phyloP scores from a whole-genome alignment of 1,140 invertebrate genomes.

The Eurosta solidaginis region DNA sequence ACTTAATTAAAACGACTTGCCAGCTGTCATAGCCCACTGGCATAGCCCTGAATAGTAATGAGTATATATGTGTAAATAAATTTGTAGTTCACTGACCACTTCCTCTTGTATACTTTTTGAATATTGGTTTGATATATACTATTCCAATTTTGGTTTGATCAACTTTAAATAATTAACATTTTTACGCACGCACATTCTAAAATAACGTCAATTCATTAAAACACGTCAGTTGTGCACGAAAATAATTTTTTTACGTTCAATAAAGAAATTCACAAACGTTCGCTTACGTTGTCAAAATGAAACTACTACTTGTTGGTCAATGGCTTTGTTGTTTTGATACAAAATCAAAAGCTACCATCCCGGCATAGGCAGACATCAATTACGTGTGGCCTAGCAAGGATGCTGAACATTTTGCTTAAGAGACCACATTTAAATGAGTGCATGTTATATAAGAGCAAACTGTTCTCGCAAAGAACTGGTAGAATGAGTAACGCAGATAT shows the following conservation, averaged over 20 bases:
- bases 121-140: no score
- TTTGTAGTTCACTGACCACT: no score
- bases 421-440: background rate
- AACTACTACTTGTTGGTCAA: slow-evolving; percentile 22
- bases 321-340: background rate
- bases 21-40: no score
- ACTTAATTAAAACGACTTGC: no score
- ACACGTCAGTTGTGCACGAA: no score
- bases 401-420: background rate
- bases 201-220: background rate
- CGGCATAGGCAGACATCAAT: background rate
- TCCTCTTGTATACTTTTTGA: no score
- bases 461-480: background rate
- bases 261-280: background rate
- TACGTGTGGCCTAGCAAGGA: background rate
- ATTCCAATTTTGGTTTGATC: no score
- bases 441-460: background rate
- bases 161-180: no score
- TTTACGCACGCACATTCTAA: background rate
- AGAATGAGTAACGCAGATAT: no score
- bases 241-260: no score
- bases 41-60: no score
- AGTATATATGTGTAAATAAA: no score
- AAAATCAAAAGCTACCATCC: background rate
- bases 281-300: slow-evolving; percentile 10